Base-by-base conservation (phyloP, 2,113 vertebrate species). In the Caretta caretta region DNA sequence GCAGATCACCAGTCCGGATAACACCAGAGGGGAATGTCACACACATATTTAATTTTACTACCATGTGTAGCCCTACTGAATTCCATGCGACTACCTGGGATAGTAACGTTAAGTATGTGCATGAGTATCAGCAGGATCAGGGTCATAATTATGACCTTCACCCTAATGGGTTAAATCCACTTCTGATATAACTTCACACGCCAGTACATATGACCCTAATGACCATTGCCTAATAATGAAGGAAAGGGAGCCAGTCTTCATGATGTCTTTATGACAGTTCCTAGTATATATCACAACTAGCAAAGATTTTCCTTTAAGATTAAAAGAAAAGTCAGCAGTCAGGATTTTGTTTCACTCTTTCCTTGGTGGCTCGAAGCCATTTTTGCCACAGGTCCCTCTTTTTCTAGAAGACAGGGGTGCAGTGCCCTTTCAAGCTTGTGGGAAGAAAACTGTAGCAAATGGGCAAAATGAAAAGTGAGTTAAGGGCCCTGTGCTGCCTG, bases 401-500 rank as follows among this genome's bases (percentile, higher is more conserved):
- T 19, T 19, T 72, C 35, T 11, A 42, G 10, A 75, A 75, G 7
- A 75, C 9, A 75, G n/a, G 20, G 69, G 69, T 75, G 62, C 8
- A 14, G 14, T 65, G 31, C 31, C 38, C 38, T 75, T 75, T 75
- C 10, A 42, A 46, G 5, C n/a, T 75, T 3, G 20, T 42, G 72
- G 72, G 87, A 80, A 16, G n/a, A 83, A 90, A 35, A 82, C 9
- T 17, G 88, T 82, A 80, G 80, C 69, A 56, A 59, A 87, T 48
- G 81, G 69, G 38, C 54, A 89, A 89, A 95, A 65, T 81, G 89
- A 83, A 4, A 1, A 59, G 16, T 29, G 59, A 6, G 57, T 80
- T 29, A 0, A 16, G 35, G 53, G 86, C 49, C 4, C 0, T 49
- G 5, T 0, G 0, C 29, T 88, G 12, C 16, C 56, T n/a, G 78